Percentiles rank a stretch among this genome's conserved stretches.
These are phyloP conservation scores for Nymphalis c-album DNA, from an alignment of 2,888 invertebrate genomes.

Conservation along the genomic window DNA sequence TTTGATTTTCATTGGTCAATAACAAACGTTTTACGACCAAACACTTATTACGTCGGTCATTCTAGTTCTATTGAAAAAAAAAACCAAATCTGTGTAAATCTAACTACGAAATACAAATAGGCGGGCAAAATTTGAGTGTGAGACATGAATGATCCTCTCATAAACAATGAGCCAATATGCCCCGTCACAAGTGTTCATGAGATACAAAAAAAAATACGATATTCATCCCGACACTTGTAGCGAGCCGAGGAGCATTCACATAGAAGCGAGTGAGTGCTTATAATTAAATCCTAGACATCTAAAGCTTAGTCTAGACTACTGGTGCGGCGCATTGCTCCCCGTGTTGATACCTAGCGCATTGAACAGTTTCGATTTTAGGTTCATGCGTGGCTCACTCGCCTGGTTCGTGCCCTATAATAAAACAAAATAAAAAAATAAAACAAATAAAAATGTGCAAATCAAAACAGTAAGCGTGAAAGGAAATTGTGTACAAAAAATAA, in stretches of 20 bases:
- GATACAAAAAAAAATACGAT: slow-evolving; percentile 4
- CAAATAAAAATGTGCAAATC: slow-evolving; percentile 49
- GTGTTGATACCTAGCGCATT: slow-evolving; percentile 91
- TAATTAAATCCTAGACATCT: slow-evolving; percentile 46
- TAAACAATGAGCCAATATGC: slow-evolving; percentile 27
- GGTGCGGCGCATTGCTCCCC: slow-evolving; percentile 74
- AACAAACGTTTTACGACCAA: not conserved
- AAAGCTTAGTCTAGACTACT: slow-evolving; percentile 56
- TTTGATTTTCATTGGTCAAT: slow-evolving; percentile 48
- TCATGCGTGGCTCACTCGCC: slow-evolving; percentile 87
- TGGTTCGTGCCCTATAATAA: slow-evolving; percentile 84
- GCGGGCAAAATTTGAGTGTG: slow-evolving; percentile 55
- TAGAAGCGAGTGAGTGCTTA: slow-evolving; percentile 48
- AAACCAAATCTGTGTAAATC: slow-evolving; percentile 29
- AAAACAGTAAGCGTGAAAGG: slow-evolving; percentile 9
- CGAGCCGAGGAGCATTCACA: slow-evolving; percentile 40
- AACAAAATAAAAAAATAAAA: slow-evolving; percentile 68
- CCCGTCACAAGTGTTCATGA: slow-evolving; percentile 3
- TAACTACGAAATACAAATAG: slow-evolving; percentile 55
- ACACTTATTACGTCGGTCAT: no score
- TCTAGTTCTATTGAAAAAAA: slow-evolving; percentile 2
- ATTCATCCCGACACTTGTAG: slow-evolving; percentile 2
- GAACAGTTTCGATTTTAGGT: slow-evolving; percentile 92
- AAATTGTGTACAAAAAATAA: not conserved
- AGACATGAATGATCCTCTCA: slow-evolving; percentile 57